Base-by-base conservation (phyloP, 2,888 invertebrate species). In the Drosophila yooni region DNA sequence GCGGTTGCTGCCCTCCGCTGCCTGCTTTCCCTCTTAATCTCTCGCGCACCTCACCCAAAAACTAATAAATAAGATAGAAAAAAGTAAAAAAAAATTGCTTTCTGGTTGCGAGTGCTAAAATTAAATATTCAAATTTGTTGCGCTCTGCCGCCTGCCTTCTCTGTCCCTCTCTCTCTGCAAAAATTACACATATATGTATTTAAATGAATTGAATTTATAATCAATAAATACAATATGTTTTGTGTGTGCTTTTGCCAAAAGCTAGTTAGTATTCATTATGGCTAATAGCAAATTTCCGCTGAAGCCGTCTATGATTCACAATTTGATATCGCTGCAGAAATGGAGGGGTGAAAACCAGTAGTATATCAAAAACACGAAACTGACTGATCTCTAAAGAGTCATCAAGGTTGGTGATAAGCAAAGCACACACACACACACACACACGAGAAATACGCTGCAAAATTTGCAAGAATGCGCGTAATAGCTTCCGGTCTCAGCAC, bases 41-140 rank as follows among this genome's bases (percentile, higher is more conserved):
- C 74, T 33, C 59, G 33, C 29, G 40, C 69, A 38, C 61, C 59
- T 54, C 53, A 11, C 38, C 48, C 27, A 21, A 6, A 29, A 34
- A 21, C 8, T 27, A 18, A 54, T 7, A 34, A 25, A 54, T 54
- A 54, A 21, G 18, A 64, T 50, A 21, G 40, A 43, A 43, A 43
- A 43, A 21, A 43, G 21, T 11, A 8, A n/a, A 40, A n/a, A 25
- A 46, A 46, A 46, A 46, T 15, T 43, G 53, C 57, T 57, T 40
- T 29, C 29, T 29, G 38, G 34, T 31, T 68, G 62, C 54, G 75
- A 70, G 73, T 74, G 83, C 85, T 85, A 85, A 88, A 85, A 85
- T 85, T 88, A 85, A 85, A 85, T 85, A 82, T 88, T 84, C 74
- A 82, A 85, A 85, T 85, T 84, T 75, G 79, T 87, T 52, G 50